Conservation (phyloP, 2,888 invertebrate species). For the Poecilus cupreus region DNA sequence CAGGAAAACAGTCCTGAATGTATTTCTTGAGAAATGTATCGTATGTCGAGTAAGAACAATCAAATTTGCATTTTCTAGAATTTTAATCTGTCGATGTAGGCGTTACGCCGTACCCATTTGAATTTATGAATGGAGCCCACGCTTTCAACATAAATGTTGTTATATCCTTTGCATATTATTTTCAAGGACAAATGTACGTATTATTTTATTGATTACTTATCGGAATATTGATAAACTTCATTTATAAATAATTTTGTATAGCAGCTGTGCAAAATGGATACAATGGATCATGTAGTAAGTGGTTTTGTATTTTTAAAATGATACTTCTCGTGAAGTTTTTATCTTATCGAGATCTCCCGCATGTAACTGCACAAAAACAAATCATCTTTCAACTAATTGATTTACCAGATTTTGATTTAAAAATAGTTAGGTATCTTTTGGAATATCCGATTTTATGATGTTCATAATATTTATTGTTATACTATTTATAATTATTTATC, state of each 20-base stretch:
- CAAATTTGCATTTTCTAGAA: constrained; percentile 43
- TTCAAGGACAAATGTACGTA: constrained; percentile 10
- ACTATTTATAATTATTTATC: too few relatives aligned
- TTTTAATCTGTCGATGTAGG: constrained; percentile 8
- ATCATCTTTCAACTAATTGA: background rate
- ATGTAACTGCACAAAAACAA: background rate
- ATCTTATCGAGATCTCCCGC: background rate
- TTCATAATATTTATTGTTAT: too few relatives aligned
- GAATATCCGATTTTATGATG: background rate
- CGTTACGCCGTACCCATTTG: constrained; percentile 15
- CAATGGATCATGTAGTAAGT: too few relatives aligned
- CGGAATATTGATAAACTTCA: constrained; percentile 24
- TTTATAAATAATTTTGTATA: background rate
- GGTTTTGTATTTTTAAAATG: background rate
- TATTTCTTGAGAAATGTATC: background rate
- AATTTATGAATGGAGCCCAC: constrained; percentile 45
- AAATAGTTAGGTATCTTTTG: background rate
- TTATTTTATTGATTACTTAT: constrained; percentile 35
- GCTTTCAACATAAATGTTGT: constrained; percentile 14
- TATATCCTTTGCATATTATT: background rate
- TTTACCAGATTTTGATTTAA: background rate
- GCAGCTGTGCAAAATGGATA: too few relatives aligned
- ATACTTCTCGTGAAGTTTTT: background rate
- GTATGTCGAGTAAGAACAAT: background rate
- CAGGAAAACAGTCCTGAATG: background rate